phyloP scores from a whole-genome alignment of 2,797 vertebrate genomes.

The Anomalospiza imberbis region DNA sequence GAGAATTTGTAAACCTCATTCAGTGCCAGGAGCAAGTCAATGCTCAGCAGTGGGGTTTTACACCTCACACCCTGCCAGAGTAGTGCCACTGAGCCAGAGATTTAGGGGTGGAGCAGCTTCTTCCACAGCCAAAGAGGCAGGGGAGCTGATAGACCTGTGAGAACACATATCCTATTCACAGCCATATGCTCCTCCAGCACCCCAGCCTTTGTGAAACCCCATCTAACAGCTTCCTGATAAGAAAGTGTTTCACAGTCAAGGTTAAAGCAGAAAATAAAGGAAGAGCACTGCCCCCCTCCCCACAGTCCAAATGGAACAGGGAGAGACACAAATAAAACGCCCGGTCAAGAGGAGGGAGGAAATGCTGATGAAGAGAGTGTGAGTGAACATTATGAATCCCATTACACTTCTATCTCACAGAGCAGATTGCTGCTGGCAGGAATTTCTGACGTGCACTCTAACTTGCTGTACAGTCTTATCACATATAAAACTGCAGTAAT shows the following conservation, averaged over 20 bases:
- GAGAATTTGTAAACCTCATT: neutral
- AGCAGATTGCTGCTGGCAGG: slow-evolving; percentile 45
- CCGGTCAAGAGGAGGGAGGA: neutral
- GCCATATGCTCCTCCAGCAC: neutral
- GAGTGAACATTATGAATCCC: slow-evolving; percentile 49
- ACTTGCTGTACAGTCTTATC: slow-evolving; percentile 61
- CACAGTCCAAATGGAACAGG: neutral
- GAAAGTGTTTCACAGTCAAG: neutral
- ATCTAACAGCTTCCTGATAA: neutral
- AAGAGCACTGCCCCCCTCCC: neutral
- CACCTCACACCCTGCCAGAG: neutral
- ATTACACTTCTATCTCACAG: slow-evolving; percentile 41
- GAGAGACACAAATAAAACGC: slow-evolving; percentile 4
- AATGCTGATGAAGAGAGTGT: slow-evolving; percentile 28
- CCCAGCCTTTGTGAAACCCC: neutral
- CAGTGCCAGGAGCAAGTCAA: neutral
- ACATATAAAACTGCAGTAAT: slow-evolving; percentile 58
- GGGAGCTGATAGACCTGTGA: neutral
- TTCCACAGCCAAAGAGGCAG: neutral
- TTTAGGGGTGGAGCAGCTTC: neutral
- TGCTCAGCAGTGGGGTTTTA: neutral
- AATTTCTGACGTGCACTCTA: slow-evolving; percentile 45
- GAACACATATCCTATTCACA: neutral
- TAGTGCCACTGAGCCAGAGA: neutral
- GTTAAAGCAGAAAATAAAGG: slow-evolving; percentile 32